Base-by-base conservation (phyloP, 2,888 invertebrate species). In the Drosophila algonquin region DNA sequence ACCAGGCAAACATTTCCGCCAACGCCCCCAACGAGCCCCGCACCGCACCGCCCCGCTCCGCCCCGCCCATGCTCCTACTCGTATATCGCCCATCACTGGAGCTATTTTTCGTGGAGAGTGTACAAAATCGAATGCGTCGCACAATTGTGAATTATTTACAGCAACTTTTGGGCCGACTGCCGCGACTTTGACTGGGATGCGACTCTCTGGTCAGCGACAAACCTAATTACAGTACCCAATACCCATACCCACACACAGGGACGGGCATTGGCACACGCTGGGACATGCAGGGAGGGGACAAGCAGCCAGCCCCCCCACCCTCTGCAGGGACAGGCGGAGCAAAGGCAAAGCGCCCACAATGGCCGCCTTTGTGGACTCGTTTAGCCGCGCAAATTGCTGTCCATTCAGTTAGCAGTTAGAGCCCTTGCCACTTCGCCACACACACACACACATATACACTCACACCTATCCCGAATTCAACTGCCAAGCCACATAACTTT, bases 1-100 rank as follows among this genome's bases (percentile, higher is more conserved):
- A 89, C 89, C 89, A 79, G 77, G 80, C 87, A 81, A 87, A 84
- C 84, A 84, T 84, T 84, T 84, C 84, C 83, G 86, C 55, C 65
- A 56, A 62, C 69, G 57, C 67, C 48, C 32, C 32, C 21, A 7
- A 5, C 14, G 14, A 8, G 21, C 0, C 21, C 21, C 21, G 21
- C 21, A 21, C 21, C 21, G 21, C 21, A 1, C 21, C 21, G 21
- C 45, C 7, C 52, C 52, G 4, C 4, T 32, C 12, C 9, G 1
- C 32, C 32, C 32, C 32, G 1, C 32, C 32, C 32, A 32, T 27
- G 5, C 24, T 24, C 27, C 7, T 27, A 27, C 27, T 30, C 32
- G 32, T 32, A 32, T 32, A 10, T 32, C 32, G 32, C 32, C 30
- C 30, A 30, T 32, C 32, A 10, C 3, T 32, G 10, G 32, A 32